Percentiles rank a stretch among this genome's conserved stretches.
These are phyloP conservation scores for Xanthorhoe designata DNA, from an alignment of 2,888 invertebrate species.

Conservation along the genomic window DNA sequence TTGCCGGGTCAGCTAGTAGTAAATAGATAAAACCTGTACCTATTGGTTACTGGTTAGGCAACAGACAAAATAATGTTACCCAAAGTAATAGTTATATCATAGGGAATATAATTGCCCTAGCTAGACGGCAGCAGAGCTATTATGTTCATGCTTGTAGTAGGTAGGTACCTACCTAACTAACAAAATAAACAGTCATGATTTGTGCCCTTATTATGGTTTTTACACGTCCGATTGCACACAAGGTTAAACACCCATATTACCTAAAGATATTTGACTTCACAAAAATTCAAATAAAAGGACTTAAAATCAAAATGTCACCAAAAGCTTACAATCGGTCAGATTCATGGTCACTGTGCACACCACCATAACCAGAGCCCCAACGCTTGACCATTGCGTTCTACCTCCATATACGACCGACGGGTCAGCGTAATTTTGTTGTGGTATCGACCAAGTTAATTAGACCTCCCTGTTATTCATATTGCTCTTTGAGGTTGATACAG, in stretches of 20 bases:
- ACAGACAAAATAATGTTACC: no score
- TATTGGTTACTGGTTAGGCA: no score
- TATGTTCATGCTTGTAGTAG: no score
- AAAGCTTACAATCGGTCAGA: constrained; percentile 42
- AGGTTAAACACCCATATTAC: constrained; percentile 4
- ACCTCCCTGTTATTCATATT: constrained; percentile 32
- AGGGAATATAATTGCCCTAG: no score
- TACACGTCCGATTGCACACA: background rate
- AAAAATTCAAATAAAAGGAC: constrained; percentile 10
- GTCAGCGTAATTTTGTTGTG: constrained; percentile 46
- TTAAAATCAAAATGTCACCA: constrained; percentile 27
- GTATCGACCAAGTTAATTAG: constrained; percentile 35
- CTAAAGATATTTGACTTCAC: background rate
- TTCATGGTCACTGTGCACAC: constrained; percentile 42
- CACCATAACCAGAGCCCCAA: constrained; percentile 43
- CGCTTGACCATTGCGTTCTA: constrained; percentile 32
- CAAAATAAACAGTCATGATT: no score
- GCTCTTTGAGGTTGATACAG: constrained; percentile 29
- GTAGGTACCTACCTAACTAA: no score
- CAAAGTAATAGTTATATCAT: no score
- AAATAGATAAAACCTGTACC: no score
- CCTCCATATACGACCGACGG: constrained; percentile 44
- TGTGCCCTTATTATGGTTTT: background rate
- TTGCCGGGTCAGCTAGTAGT: no score
- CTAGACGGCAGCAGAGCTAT: no score